Percentiles rank a stretch among this genome's conserved stretches.
Conservation (phyloP, 1,140 invertebrate species). For the Acromyrmex heyeri region DNA sequence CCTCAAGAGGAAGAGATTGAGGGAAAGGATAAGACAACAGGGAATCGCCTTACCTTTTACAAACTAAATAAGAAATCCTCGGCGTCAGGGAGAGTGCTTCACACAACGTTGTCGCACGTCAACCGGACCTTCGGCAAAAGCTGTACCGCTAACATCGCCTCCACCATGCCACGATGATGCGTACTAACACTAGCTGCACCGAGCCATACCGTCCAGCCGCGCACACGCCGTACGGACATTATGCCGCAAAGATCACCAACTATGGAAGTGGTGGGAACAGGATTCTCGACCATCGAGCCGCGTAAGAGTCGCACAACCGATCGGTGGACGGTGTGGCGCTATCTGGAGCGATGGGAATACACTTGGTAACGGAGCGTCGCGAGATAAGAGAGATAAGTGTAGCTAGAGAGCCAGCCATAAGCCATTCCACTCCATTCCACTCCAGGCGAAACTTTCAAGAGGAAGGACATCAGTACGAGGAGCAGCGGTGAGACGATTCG, state of each 20-base stretch:
- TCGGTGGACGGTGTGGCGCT: conserved; percentile 77
- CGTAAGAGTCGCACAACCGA: conserved; percentile 39
- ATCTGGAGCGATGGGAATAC: conserved; percentile 69
- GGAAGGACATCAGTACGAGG: neutral
- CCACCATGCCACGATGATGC: conserved; percentile 60
- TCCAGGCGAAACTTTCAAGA: neutral
- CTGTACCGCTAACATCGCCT: conserved; percentile 73
- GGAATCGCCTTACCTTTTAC: conserved; percentile 68
- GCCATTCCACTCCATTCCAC: neutral
- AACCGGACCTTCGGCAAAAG: conserved; percentile 31
- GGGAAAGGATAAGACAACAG: conserved; percentile 42
- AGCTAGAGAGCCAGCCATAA: neutral
- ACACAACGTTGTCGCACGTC: conserved; percentile 24
- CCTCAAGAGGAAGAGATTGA: neutral
- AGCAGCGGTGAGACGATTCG: neutral
- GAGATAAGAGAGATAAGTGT: conserved; percentile 23
- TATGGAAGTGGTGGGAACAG: conserved; percentile 75
- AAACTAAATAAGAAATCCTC: conserved; percentile 56
- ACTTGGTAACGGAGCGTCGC: conserved; percentile 31
- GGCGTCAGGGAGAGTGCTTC: conserved; percentile 11
- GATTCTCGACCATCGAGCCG: conserved; percentile 34
- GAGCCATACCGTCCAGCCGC: conserved; percentile 76
- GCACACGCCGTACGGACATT: conserved; percentile 79
- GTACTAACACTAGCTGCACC: conserved; percentile 72
- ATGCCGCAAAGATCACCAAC: conserved; percentile 82